These are phyloP conservation scores for Notodonta ziczac DNA, from an alignment of 2,888 invertebrate genomes.

Conservation along the genomic window DNA sequence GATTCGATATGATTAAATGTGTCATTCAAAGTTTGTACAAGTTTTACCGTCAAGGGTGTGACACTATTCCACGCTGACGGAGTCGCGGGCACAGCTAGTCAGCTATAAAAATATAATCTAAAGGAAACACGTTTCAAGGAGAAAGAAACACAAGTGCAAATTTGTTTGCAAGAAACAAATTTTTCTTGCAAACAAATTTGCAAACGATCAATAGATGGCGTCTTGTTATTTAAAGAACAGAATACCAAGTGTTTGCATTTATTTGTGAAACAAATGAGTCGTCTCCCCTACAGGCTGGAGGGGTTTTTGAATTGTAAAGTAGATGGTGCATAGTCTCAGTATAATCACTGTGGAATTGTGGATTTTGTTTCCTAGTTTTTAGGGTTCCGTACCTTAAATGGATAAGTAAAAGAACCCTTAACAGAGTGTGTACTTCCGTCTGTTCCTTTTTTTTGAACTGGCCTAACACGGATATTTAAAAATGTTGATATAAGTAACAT, in stretches of 20 bases:
- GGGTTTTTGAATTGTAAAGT: constrained; percentile 45
- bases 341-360: constrained; percentile 30
- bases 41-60: no score
- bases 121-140: not conserved
- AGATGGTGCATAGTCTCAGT: constrained; percentile 29
- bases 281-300: constrained; percentile 4
- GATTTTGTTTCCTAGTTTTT: constrained; percentile 4
- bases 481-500: no score
- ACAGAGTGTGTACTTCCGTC: no score
- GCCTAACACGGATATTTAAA: no score
- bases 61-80: no score
- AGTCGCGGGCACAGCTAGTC: no score
- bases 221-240: constrained; percentile 36
- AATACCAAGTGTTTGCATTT: constrained; percentile 28
- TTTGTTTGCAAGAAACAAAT: no score
- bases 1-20: no score
- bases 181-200: not conserved
- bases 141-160: no score
- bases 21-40: no score
- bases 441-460: no score
- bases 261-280: constrained; percentile 47
- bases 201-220: not conserved
- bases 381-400: not conserved
- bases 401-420: no score
- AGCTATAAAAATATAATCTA: not conserved